These are phyloP conservation scores for Elachura formosa DNA, from an alignment of 2,113 vertebrate genomes.

Conservation along the genomic window DNA sequence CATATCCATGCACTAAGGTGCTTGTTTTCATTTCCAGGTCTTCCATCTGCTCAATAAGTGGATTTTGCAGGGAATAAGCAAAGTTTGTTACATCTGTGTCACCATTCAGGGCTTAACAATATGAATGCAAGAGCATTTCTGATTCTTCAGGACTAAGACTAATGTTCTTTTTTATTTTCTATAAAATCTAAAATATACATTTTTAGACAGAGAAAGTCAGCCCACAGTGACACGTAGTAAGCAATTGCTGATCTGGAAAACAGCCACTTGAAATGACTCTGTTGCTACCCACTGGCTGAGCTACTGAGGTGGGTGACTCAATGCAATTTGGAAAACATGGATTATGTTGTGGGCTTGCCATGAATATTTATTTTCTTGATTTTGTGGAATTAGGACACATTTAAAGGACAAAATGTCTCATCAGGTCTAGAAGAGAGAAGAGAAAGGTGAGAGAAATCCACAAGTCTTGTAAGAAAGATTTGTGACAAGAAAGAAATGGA, in stretches of 20 bases:
- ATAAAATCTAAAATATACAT: background rate
- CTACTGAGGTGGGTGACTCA: conserved; percentile 45
- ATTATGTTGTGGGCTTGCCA: background rate
- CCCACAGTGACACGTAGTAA: background rate
- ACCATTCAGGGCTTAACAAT: background rate
- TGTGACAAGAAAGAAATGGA: background rate
- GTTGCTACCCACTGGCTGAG: conserved; percentile 38
- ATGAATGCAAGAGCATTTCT: background rate
- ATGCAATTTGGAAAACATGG: background rate
- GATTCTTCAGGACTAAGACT: background rate
- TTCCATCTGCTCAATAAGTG: background rate
- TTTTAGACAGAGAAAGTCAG: conserved; percentile 8
- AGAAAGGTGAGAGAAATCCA: background rate
- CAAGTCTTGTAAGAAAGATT: background rate
- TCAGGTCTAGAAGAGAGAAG: background rate
- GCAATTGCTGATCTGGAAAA: conserved; percentile 5
- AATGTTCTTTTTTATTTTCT: background rate
- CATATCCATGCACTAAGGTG: background rate
- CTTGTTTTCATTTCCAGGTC: background rate
- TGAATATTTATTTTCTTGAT: background rate
- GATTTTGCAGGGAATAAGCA: background rate
- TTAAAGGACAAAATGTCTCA: background rate
- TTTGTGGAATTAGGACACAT: background rate
- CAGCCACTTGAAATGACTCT: conserved; percentile 10
- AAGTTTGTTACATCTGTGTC: background rate